phyloP scores from a whole-genome alignment of 2,888 invertebrate genomes.

The Melolontha melolontha region DNA sequence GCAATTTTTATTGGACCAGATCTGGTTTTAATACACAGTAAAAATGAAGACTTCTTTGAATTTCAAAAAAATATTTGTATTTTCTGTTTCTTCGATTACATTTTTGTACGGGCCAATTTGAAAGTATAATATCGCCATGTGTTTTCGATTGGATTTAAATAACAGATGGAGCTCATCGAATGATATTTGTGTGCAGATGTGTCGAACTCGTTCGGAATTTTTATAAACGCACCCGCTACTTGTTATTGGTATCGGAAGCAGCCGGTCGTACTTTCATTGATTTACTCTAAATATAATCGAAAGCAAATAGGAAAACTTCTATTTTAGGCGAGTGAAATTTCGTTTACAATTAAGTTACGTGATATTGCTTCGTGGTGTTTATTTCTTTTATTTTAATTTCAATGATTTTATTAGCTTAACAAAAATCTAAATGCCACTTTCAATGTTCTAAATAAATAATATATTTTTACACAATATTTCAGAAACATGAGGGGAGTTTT shows the following conservation, averaged over 20 bases:
- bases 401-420: too few species aligned
- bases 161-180: slow-evolving; percentile 31
- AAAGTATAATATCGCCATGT: slow-evolving; percentile 30
- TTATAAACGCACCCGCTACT: slow-evolving; percentile 9
- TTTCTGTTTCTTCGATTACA: slow-evolving; percentile 5
- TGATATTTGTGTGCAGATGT: slow-evolving; percentile 34
- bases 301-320: too few species aligned
- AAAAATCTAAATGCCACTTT: too few species aligned
- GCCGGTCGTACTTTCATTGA: slow-evolving; percentile 4
- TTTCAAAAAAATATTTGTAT: slow-evolving; percentile 3
- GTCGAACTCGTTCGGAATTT: slow-evolving; percentile 30
- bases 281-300: too few species aligned
- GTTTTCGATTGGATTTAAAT: slow-evolving; percentile 53
- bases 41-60: not conserved
- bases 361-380: too few species aligned
- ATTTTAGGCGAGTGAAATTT: too few species aligned
- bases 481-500: too few species aligned
- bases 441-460: too few species aligned
- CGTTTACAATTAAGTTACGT: too few species aligned
- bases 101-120: slow-evolving; percentile 9
- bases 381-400: too few species aligned
- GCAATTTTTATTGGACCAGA: not conserved
- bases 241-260: slow-evolving; percentile 9
- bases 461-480: too few species aligned
- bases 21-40: not conserved